Evolutionary conservation across 2,797 vertebrate species (phyloP), one percentile per base, ranked within the genome.

Genomic region (Merluccius polli): DNA sequence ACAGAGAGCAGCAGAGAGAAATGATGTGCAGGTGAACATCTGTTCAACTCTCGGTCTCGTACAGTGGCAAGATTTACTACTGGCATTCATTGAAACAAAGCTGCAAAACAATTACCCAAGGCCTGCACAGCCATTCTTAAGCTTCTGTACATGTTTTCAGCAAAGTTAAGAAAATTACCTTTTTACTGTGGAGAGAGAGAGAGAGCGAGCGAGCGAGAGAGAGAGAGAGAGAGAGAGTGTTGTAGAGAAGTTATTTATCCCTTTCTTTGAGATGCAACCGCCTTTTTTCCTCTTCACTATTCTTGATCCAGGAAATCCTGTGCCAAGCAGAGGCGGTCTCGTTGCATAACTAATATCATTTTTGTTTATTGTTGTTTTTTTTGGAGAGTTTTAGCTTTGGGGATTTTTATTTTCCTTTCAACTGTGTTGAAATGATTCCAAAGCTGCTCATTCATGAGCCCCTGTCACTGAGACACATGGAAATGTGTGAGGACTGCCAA

Each of bases 401-500:
- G 52, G 52, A 52, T 59, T 59, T 24, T 27, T 38, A 38, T 27
- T 24, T 65, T 27, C 24, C 24, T 9, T 65, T 65, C n/a, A 24
- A 11, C 59, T 65, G n/a, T 27, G 59, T 24, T 27, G 24, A 24
- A 27, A 65, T 24, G 59, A 12, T 27, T 65, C 59, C 24, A 65
- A 27, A 27, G 59, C 59, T 2, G 24, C 59, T 27, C 59, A 13
- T 27, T 11, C 59, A 27, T 1, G 59, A 10, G 0, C 59, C 59
- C 59, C 9, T 8, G 52, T 27, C 24, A 65, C 59, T 1, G n/a
- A 24, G 24, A 65, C 59, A 27, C 59, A 65, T 89, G 84, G 88
- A 90, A 90, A 88, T n/a, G 30, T 83, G 70, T 13, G 48, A 72
- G 75, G 71, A 70, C 69, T 77, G 89, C 85, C 88, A 91, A 88